Base-by-base conservation (phyloP, 35 echinoderm and acorn worm genomes). In the Strongylocentrotus purpuratus region DNA sequence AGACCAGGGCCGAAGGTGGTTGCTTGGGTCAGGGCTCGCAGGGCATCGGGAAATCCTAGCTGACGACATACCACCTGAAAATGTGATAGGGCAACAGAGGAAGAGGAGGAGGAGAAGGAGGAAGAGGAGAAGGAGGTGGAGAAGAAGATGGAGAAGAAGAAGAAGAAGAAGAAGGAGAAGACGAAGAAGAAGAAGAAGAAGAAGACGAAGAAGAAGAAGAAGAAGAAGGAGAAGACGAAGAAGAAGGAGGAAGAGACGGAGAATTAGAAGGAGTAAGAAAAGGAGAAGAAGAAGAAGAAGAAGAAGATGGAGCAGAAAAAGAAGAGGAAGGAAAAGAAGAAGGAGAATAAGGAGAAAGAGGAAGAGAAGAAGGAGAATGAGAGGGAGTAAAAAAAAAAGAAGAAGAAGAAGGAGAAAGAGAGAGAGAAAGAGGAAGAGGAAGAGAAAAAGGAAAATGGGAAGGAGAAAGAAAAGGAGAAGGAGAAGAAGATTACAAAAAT, bases 51-150 rank as follows among this genome's bases (percentile, higher is more conserved):
- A 46, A 93, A 93, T 18, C 91, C 91, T 6, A 93, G 91, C 91
- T 93, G 91, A 55, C 91, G 91, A 93, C 91, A 93, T 28, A 93
- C 91, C 45, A 93, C 91, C 91, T 93, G 48, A 31, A 93, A 89
- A 86, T 33, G 5, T 20, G 11, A 86, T 86, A 11, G 11, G 22
- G 33, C 14, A 22, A 31, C 14, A 55, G 50, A 55, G 35, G 35
- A 41, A 41, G 35, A 41, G 35, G 35, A 41, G 35, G 3, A 41
- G 35, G 35, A 41, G 35, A 3, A 1, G 35, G 35, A 41, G 35
- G 3, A 41, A 3, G 3, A 41, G 35, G 3, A 41, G 35, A 41
- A 55, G 13, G 6, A 52, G 13, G 6, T 3, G 48, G 6, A 13
- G 50, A 55, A 55, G 50, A 55, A 15, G 9, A 15, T 2, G 48